These are phyloP conservation scores for Temnopleurus reevesii DNA, from an alignment of 53 echinoderm and acorn worm genomes.

Conservation along the genomic window DNA sequence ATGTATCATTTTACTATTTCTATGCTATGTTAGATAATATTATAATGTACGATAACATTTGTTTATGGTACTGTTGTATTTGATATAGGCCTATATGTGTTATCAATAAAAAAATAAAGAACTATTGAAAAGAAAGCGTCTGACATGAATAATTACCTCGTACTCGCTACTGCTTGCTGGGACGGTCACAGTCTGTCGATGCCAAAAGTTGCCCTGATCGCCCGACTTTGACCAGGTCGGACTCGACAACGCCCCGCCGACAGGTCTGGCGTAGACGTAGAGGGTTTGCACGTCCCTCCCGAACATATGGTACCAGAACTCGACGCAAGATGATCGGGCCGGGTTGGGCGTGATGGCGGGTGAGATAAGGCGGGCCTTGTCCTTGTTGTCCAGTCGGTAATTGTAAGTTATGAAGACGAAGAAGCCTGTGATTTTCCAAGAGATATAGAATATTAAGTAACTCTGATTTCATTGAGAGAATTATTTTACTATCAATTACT, in stretches of 20 bases:
- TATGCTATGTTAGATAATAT: no score
- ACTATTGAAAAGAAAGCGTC: no score
- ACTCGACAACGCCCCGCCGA: constrained; percentile 33
- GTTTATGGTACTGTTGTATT: no score
- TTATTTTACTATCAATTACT: no score
- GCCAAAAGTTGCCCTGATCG: constrained; percentile 81
- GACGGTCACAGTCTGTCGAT: constrained; percentile 69
- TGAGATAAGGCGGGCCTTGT: constrained; percentile 68
- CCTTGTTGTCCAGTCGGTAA: neutral
- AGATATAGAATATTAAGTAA: no score
- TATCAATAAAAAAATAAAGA: no score
- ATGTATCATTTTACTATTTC: no score
- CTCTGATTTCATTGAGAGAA: no score
- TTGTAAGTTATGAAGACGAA: constrained; percentile 68
- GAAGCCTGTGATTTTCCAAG: constrained; percentile 78
- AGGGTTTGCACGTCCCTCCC: constrained; percentile 77
- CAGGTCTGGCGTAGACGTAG: constrained; percentile 69
- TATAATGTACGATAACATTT: no score
- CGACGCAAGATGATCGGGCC: constrained; percentile 66
- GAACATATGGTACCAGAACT: constrained; percentile 95
- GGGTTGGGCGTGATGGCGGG: constrained; percentile 62
- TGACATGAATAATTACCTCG: no score
- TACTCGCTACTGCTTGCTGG: constrained; percentile 22
- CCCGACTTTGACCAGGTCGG: constrained; percentile 47
- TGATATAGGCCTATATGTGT: no score